Conservation (phyloP, 2,888 invertebrate species). For the Luperina testacea region DNA sequence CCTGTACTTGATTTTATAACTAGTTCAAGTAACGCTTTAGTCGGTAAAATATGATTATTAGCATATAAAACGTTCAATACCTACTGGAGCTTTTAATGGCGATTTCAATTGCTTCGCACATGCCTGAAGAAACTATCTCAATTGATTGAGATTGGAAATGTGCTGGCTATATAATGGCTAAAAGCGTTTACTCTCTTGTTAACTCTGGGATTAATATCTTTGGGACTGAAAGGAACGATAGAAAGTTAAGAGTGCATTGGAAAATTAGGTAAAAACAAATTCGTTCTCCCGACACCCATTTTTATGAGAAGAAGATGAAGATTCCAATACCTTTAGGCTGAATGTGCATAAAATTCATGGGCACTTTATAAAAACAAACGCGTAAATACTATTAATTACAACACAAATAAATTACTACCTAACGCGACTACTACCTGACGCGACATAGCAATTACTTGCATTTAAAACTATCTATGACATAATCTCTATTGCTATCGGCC, state of each 20-base stretch:
- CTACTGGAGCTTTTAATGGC: slow-evolving; percentile 27
- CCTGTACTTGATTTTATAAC: slow-evolving; percentile 45
- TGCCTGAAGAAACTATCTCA: slow-evolving; percentile 21
- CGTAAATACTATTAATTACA: slow-evolving; percentile 11
- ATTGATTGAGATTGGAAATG: slow-evolving; percentile 17
- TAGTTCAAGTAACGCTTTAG: slow-evolving; percentile 10
- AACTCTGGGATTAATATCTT: neutral
- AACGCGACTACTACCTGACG: slow-evolving; percentile 45
- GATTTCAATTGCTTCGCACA: slow-evolving; percentile 31
- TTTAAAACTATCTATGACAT: slow-evolving; percentile 78
- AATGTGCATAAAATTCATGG: neutral
- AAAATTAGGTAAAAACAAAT: neutral
- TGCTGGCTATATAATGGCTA: neutral
- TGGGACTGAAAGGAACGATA: neutral
- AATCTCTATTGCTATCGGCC: slow-evolving; percentile 71
- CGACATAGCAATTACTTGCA: slow-evolving; percentile 64
- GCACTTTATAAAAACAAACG: slow-evolving; percentile 1
- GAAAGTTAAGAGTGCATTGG: neutral
- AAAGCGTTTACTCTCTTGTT: neutral
- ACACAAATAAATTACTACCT: slow-evolving; percentile 17
- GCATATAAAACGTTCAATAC: slow-evolving; percentile 18
- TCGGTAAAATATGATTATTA: slow-evolving; percentile 40
- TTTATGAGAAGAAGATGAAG: neutral
- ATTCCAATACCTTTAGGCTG: neutral
- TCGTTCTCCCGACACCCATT: neutral